Evolutionary conservation across 2,797 vertebrate genomes (phyloP).

Genomic region (Perodicticus potto): DNA sequence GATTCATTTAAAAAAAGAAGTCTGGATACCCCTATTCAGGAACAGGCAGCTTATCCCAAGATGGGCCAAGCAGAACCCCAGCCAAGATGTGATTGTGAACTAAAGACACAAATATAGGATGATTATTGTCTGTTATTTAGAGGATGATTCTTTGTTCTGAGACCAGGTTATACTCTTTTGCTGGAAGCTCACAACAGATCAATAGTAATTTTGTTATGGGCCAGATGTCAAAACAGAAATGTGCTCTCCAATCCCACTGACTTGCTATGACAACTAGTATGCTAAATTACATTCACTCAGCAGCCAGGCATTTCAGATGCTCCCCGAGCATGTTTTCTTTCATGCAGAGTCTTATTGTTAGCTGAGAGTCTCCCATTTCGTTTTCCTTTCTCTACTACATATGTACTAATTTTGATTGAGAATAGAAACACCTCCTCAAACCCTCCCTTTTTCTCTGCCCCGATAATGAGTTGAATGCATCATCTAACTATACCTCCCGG

Average conservation of each 20-base stretch:
- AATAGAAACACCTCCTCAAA: not conserved
- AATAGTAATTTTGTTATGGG: constrained; percentile 85
- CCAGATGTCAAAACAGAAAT: constrained; percentile 86
- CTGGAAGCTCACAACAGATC: constrained; percentile 85
- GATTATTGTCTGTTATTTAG: constrained; percentile 75
- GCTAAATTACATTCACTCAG: constrained; percentile 73
- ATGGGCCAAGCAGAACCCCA: constrained; percentile 16
- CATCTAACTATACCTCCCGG: not conserved
- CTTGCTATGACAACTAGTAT: constrained; percentile 74
- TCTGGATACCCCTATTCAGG: not conserved
- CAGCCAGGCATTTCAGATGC: not conserved
- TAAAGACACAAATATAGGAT: constrained; percentile 58
- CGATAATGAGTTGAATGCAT: not conserved
- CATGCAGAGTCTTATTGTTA: constrained; percentile 1
- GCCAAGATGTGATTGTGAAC: constrained; percentile 52
- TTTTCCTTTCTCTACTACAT: constrained; percentile 37
- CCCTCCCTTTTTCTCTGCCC: not conserved
- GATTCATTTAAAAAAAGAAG: not conserved
- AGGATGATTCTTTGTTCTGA: constrained; percentile 71
- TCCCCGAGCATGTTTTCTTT: not conserved
- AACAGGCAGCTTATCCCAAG: constrained; percentile 53
- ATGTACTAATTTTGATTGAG: constrained; percentile 36
- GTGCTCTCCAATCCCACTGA: constrained; percentile 79
- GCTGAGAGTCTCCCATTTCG: not conserved
- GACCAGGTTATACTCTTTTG: constrained; percentile 81